Evolutionary conservation across 2,113 vertebrate species (phyloP).

Genomic region (Colius striatus): DNA sequence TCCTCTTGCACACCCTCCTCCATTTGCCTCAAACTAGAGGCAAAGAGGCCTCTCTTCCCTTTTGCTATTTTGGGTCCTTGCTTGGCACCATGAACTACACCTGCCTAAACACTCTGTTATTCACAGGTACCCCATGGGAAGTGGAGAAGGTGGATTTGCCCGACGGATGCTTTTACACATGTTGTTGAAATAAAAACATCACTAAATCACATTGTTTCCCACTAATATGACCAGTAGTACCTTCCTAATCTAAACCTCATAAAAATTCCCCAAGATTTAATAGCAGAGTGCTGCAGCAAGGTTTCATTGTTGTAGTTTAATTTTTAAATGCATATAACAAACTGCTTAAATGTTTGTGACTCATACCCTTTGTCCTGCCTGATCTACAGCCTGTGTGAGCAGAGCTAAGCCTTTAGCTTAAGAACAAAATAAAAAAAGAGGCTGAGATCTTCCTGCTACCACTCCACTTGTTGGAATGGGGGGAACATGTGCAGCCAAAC

Average conservation of each 20-base stretch:
- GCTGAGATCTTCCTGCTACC: neutral
- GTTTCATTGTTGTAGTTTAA: neutral
- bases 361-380: neutral
- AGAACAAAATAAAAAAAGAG: neutral
- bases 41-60: neutral
- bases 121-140: neutral
- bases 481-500: neutral
- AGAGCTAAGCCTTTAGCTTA: neutral
- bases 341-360: neutral
- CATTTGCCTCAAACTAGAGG: neutral
- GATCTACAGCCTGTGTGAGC: neutral
- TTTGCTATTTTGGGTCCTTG: neutral
- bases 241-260: neutral
- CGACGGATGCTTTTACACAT: neutral
- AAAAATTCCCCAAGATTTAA: neutral
- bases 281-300: neutral
- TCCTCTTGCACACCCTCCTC: fast-evolving
- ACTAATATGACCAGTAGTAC: neutral
- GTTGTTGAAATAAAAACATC: neutral
- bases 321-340: neutral
- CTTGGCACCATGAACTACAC: neutral
- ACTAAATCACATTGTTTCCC: neutral
- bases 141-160: neutral
- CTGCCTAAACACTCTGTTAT: neutral
- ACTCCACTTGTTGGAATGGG: neutral